Base-by-base conservation (phyloP, 2,888 invertebrate genomes). In the Ichneumon xanthorius region DNA sequence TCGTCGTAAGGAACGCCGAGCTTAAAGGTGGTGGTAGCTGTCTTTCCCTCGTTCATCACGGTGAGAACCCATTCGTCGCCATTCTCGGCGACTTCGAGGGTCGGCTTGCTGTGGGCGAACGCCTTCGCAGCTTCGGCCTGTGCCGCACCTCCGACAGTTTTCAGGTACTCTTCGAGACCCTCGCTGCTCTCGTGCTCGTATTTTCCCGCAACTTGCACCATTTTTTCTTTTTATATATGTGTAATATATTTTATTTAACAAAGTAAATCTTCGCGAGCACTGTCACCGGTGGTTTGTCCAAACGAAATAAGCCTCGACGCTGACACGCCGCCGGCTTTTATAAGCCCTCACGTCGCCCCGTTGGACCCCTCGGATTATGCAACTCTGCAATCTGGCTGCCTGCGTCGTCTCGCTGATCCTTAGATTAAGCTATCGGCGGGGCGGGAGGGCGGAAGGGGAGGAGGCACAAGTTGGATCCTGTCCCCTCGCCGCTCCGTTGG, bases 1-100 rank as follows among this genome's bases (percentile, higher is more conserved):
- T 94, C 94, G 26, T 93, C 92, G 87, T 93, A 94, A 19, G 91
- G 87, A 82, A 93, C 93, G 63, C 92, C 92, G 40, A 93, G 89
- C 73, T 92, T 92, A 89, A 94, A 94, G 33, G 89, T 92, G 0
- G 89, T 88, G 26, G 89, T 88, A 11, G 89, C 86, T 0, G 90
- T 89, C 63, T 92, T 92, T 26, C 92, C 91, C 9, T 92, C 91
- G 55, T 91, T 93, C 65, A 86, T 88, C 5, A 93, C 92, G 63
- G 89, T 88, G 84, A 94, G 88, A 19, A 89, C 86, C 92, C 91
- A 94, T 2, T 91, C 88, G 22, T 92, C 92, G 0, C 91, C 93
- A 16, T 89, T 84, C 45, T 90, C 89, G 6, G 85, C 63, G 14
- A 94, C 87, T 63, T 93, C 92, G 70, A 94, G 85, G 14, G 89